Base-by-base conservation (phyloP, 2,797 vertebrate genomes). In the Uromys caudimaculatus region DNA sequence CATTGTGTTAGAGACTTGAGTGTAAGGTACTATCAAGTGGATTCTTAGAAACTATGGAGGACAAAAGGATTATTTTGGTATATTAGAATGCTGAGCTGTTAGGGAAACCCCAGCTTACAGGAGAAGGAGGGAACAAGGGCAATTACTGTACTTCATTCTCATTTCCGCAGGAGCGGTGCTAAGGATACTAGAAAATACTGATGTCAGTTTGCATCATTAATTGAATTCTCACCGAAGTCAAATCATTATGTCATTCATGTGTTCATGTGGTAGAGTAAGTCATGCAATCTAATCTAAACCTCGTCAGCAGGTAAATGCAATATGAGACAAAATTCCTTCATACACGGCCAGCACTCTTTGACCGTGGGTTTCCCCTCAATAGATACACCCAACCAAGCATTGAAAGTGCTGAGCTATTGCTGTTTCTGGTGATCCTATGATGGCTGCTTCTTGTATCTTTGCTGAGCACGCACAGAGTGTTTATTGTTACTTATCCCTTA, bases 171-270 rank as follows among this genome's bases (percentile, higher is more conserved):
- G 9, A 90, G 16, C 77, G 32, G 12, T 27, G 44, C 38, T 73
- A 19, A 50, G 52, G 16, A 56, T 41, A 27, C 35, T 67, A 86
- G 62, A 24, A 73, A 89, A 83, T 71, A 16, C 14, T 35, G 2
- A 78, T 44, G 16, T 73, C 58, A 35, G 71, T 76, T 62, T 92
- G 41, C 3, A 82, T 29, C 50, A 81, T 29, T 83, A 60, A 16
- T 21, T 76, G n/a, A 62, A 35, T 64, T 64, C 77, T 77, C 6
- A 83, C 64, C 62, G 82, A 90, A 91, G 91, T 58, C 5, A 93
- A 56, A 89, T 23, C 9, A 83, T 50, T 93, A 38, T 89, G 29
- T 78, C 81, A 79, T 78, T 67, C 91, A 69, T 85, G 83, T 85
- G 29, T 32, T 67, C 60, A n/a, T 64, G 10, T n/a, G 21, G 3